Evolutionary conservation across 2,797 vertebrate genomes (phyloP), one percentile per base, ranked within the genome.

Genomic region (Lutjanus campechanus): DNA sequence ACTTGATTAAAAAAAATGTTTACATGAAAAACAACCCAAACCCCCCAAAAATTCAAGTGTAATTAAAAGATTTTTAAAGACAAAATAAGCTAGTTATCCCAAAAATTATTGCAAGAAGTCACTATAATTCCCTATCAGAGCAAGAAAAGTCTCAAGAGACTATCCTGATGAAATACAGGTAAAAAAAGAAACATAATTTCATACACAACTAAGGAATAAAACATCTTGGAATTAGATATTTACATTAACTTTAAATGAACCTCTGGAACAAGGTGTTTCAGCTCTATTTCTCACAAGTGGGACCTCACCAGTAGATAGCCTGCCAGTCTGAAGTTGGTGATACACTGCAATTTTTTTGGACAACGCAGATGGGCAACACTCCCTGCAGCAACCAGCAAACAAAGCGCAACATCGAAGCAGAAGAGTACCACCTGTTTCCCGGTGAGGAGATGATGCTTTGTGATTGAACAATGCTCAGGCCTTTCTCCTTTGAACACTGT

Each of bases 401-500:
- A 58, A 56, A 69, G 69, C 3, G 11, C 58, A 58, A 49, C 41
- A 65, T 19, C 15, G 56, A 64, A 43, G 36, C 41, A 50, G 16
- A 44, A 51, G 29, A 61, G 25, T 6, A 29, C 7, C 17, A 4
- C 1, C 13, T 3, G 29, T 73, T 70, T 66, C 49, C 69, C 11
- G 36, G 22, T 41, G 66, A 59, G 40, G 63, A 19, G 40, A 58
- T 12, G 11, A 60, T 61, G 63, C 69, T 81, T 77, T 80, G 62
- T 46, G 64, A 50, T 36, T 71, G 40, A 73, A 74, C 55, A 53
- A 78, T 22, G 82, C 85, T 86, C 85, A 78, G 82, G 85, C 68
- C 47, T 67, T 63, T 75, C 77, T 36, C 29, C 29, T 58, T 77
- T 1, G 22, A 81, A 73, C 69, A 70, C 71, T 55, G 67, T 75